Evolutionary conservation across 2,797 vertebrate genomes (phyloP), one percentile per base, ranked within the genome.

Genomic region (Arctocebus calabarensis): DNA sequence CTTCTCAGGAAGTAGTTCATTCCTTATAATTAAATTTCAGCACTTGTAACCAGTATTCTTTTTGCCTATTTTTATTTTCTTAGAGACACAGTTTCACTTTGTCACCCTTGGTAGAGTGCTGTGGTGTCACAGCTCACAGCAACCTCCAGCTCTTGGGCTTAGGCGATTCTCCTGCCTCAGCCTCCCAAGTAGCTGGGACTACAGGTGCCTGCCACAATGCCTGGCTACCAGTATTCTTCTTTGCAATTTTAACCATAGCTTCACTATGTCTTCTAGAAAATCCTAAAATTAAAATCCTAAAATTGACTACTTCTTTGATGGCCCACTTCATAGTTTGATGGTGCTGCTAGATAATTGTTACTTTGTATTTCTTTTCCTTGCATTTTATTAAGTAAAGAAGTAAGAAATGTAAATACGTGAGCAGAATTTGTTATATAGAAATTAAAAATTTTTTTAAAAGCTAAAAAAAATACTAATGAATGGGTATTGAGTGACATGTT

Each of bases 371-470:
- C 6, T 87, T 94, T 92, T 83, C 16, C 61, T 87, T 92, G 96
- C 11, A 77, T 85, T 93, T 90, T 89, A 73, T 61, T 91, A 40
- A 20, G 9, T 87, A 32, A 86, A 25, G 23, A 85, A 5, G 10
- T 29, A 70, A 64, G 2, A 78, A 5, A 87, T 34, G 19, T 84
- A 96, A 91, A 74, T 64, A 95, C 78, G 25, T 91, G n/a, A 91
- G 19, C 22, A 94, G n/a, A 89, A 85, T 75, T 94, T 68, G 25
- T 91, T 86, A 81, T 3, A 45, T 5, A 61, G 61, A 90, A 91
- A 93, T 87, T 90, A 45, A 27, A 93, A 94, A 94, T 29, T 94
- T n/a, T n/a, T n/a, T 96, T 89, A 59, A 96, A 93, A 91, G 22
- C 25, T 74, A 84, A 68, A 94, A 90, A 57, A 57, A 29, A 70